phyloP scores from a whole-genome alignment of 1,140 invertebrate genomes.

The Hirudo medicinalis region DNA sequence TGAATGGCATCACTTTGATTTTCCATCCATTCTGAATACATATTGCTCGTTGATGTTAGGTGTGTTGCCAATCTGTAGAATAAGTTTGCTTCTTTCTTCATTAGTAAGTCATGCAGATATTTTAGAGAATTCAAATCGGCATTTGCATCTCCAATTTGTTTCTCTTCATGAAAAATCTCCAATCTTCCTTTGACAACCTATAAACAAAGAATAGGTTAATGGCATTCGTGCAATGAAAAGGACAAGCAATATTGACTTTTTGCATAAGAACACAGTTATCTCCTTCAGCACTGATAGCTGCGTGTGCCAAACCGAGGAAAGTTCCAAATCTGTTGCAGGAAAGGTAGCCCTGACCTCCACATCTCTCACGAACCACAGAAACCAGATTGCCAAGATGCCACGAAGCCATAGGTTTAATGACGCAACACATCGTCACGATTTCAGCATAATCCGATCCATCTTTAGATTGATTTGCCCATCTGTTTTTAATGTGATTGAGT shows the following conservation, averaged over 20 bases:
- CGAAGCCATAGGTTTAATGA: constrained; percentile 33
- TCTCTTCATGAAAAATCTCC: constrained; percentile 26
- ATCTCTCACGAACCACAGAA: constrained; percentile 32
- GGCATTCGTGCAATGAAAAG: constrained; percentile 11
- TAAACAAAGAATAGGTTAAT: neutral
- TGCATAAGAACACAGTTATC: constrained; percentile 38
- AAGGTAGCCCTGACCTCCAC: constrained; percentile 38
- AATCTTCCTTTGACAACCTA: constrained; percentile 31
- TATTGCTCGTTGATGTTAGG: constrained; percentile 29
- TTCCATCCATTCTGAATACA: constrained; percentile 36
- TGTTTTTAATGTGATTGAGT: constrained; percentile 34
- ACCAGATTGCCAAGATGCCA: constrained; percentile 35
- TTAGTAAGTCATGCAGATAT: constrained; percentile 29
- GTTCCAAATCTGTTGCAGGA: constrained; percentile 34
- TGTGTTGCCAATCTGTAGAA: constrained; percentile 27
- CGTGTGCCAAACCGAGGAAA: constrained; percentile 33
- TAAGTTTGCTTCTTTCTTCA: constrained; percentile 27
- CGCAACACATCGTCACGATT: constrained; percentile 37
- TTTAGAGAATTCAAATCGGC: constrained; percentile 21
- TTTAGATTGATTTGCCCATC: constrained; percentile 29
- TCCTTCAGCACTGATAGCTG: constrained; percentile 37
- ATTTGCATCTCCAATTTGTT: constrained; percentile 16
- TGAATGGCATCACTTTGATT: constrained; percentile 33
- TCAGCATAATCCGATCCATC: constrained; percentile 33
- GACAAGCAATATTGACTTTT: constrained; percentile 27